Percentiles rank a stretch among this genome's conserved stretches.
phyloP scores from a whole-genome alignment of 2,113 vertebrate genomes.

The Sinosuthora webbiana region DNA sequence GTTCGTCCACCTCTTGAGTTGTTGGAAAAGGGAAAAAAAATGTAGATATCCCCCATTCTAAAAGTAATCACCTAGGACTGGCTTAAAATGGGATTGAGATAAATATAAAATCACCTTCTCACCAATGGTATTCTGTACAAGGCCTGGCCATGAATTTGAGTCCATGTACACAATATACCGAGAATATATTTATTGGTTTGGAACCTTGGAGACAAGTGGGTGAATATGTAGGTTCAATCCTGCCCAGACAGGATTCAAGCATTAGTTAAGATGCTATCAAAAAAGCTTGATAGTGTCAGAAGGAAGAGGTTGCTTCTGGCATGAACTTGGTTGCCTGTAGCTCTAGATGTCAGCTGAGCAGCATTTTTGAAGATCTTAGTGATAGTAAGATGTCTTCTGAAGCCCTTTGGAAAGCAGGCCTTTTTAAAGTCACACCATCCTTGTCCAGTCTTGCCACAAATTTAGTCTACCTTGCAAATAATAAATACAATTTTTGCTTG shows the following conservation, averaged over 20 bases:
- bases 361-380: neutral
- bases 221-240: neutral
- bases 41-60: neutral
- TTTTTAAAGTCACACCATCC: neutral
- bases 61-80: neutral
- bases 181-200: neutral
- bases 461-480: neutral
- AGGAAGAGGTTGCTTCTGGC: conserved; percentile 18
- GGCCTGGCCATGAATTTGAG: neutral
- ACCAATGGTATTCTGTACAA: neutral
- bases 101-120: neutral
- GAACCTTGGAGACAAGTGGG: neutral
- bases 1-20: neutral
- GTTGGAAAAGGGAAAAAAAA: neutral
- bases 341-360: conserved; percentile 1
- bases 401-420: neutral
- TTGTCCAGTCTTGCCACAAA: neutral
- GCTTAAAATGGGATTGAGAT: neutral
- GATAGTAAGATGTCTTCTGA: neutral
- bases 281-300: neutral
- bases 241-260: neutral
- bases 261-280: conserved; percentile 25
- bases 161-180: neutral
- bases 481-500: neutral
- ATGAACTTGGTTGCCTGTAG: neutral